Evolutionary conservation across 92 coral and sea anemone genomes (phyloP).

Genomic region (Porites divaricata): DNA sequence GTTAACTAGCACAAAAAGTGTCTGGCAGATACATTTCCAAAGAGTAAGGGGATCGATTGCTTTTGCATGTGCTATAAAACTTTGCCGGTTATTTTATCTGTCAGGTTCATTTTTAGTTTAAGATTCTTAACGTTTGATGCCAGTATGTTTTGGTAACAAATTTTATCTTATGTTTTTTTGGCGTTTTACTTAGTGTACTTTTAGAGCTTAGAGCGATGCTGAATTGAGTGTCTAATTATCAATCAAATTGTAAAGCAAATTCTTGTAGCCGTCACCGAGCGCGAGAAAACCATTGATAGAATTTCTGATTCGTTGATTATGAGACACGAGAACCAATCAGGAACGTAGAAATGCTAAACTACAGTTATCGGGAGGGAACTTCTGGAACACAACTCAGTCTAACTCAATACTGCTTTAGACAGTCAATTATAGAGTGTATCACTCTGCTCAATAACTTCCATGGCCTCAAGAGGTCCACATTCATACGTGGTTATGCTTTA

Average conservation of each 20-base stretch:
- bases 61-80: too few species aligned
- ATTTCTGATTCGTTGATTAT: too few species aligned
- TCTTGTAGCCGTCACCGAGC: too few species aligned
- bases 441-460: background rate
- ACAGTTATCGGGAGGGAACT: too few species aligned
- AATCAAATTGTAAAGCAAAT: too few species aligned
- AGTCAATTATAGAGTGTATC: conserved; percentile 35
- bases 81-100: background rate
- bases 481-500: conserved; percentile 20
- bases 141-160: background rate
- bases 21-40: background rate
- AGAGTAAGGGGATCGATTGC: background rate
- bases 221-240: too few species aligned
- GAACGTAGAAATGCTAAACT: too few species aligned
- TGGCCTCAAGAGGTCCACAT: background rate
- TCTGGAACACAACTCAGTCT: too few species aligned
- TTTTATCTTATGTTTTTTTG: background rate
- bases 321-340: too few species aligned
- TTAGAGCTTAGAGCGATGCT: too few species aligned
- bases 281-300: too few species aligned
- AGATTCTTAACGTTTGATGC: background rate
- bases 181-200: background rate
- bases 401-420: background rate
- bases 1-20: background rate
- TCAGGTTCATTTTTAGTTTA: background rate